These are phyloP conservation scores for Pogoniulus pusillus DNA, from an alignment of 2,797 vertebrate species.

Conservation along the genomic window DNA sequence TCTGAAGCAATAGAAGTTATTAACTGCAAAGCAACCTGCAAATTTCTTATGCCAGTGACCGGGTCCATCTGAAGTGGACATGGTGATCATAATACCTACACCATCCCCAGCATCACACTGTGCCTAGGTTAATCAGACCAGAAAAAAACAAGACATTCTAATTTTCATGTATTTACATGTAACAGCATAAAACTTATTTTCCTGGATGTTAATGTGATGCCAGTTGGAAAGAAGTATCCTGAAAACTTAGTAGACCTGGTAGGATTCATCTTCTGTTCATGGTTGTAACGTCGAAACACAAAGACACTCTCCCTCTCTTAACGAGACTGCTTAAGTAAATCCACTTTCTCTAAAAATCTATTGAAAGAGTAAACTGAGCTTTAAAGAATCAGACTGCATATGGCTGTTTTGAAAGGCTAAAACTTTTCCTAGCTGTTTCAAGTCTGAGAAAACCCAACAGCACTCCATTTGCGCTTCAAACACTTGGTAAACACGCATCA, in stretches of 20 bases:
- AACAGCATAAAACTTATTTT: neutral
- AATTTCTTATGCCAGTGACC: neutral
- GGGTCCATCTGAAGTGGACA: neutral
- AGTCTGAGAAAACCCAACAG: conserved; percentile 3
- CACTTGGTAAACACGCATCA: conserved; percentile 29
- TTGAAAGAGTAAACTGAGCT: neutral
- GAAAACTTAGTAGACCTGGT: neutral
- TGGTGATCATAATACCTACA: neutral
- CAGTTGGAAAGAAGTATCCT: neutral
- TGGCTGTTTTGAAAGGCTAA: neutral
- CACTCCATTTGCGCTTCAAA: neutral
- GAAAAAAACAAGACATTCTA: neutral
- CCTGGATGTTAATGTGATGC: neutral
- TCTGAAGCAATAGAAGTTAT: neutral
- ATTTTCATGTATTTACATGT: neutral
- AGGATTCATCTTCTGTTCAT: neutral
- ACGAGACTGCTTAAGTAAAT: neutral
- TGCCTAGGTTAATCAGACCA: neutral
- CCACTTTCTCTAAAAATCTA: neutral
- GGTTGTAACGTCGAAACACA: neutral
- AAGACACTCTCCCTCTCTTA: neutral
- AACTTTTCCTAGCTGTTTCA: neutral
- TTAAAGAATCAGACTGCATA: neutral
- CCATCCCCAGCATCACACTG: neutral
- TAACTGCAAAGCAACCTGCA: neutral